phyloP scores from a whole-genome alignment of 2,113 vertebrate species.

The Isurus oxyrinchus region DNA sequence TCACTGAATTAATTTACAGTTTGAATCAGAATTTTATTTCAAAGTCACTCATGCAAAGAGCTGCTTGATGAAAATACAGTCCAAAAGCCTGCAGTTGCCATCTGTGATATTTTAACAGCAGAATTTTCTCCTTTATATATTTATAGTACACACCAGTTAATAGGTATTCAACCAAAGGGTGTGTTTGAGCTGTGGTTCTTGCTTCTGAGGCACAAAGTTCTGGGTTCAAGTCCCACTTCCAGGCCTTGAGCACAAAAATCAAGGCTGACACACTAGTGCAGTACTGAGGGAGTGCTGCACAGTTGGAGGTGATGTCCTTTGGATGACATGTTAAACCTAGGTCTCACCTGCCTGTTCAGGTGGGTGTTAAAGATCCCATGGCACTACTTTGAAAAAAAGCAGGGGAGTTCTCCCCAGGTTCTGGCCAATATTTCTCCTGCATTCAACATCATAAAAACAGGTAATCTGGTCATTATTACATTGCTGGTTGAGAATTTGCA shows the following conservation, averaged over 20 bases:
- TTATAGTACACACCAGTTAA: not conserved
- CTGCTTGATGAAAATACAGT: not conserved
- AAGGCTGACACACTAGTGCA: not conserved
- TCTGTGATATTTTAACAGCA: not conserved
- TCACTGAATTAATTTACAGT: not conserved
- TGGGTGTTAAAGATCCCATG: too few species aligned
- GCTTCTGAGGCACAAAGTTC: not conserved
- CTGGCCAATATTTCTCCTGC: not conserved
- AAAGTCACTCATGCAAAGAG: not conserved
- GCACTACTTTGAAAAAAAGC: not conserved
- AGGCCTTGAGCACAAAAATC: not conserved
- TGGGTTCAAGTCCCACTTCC: not conserved
- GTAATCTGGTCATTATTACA: not conserved
- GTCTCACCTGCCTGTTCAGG: not conserved
- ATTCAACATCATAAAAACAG: not conserved
- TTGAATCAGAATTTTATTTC: conserved; percentile 8
- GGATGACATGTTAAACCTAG: too few species aligned
- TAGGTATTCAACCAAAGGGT: not conserved
- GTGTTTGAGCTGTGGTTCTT: not conserved
- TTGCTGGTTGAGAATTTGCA: not conserved
- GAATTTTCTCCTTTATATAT: not conserved
- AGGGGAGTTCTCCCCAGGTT: not conserved
- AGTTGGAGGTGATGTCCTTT: not conserved
- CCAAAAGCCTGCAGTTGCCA: not conserved
- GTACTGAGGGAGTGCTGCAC: not conserved